Evolutionary conservation across 2,888 invertebrate species (phyloP).

Genomic region (Ashinkailepas kermadecensis): DNA sequence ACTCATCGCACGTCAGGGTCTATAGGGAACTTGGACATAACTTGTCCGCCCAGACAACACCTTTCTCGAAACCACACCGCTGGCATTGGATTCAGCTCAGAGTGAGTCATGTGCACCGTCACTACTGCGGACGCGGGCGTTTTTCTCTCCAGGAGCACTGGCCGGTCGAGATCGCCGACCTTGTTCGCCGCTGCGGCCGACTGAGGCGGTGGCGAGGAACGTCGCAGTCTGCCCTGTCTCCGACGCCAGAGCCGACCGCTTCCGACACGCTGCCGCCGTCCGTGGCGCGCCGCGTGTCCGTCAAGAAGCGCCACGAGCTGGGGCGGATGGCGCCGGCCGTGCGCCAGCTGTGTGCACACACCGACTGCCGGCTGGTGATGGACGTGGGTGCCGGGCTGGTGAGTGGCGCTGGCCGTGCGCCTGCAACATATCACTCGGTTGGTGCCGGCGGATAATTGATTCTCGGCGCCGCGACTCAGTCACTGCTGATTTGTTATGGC

Average conservation of each 20-base stretch:
- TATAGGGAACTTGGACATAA: too few species aligned
- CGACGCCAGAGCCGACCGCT: background rate
- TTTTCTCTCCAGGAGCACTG: background rate
- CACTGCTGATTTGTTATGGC: too few species aligned
- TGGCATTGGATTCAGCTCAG: too few species aligned
- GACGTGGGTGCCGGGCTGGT: slow-evolving; percentile 24
- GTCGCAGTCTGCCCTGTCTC: background rate
- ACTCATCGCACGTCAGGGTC: too few species aligned
- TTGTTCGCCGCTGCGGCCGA: background rate
- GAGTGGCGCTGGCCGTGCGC: background rate
- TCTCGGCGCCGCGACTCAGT: too few species aligned
- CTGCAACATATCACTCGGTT: too few species aligned
- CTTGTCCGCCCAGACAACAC: too few species aligned
- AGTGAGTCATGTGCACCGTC: too few species aligned
- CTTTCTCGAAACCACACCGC: too few species aligned
- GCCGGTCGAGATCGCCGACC: background rate
- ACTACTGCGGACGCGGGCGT: too few species aligned
- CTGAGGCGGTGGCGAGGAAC: background rate
- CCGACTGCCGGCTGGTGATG: slow-evolving; percentile 1
- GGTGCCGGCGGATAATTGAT: too few species aligned
- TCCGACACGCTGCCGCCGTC: background rate
- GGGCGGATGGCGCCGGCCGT: slow-evolving; percentile 20
- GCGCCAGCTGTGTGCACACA: background rate
- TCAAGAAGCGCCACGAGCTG: slow-evolving; percentile 25
- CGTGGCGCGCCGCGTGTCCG: background rate